phyloP scores from a whole-genome alignment of 2,113 vertebrate genomes.

The Calyptommatus sinebrachiatus region DNA sequence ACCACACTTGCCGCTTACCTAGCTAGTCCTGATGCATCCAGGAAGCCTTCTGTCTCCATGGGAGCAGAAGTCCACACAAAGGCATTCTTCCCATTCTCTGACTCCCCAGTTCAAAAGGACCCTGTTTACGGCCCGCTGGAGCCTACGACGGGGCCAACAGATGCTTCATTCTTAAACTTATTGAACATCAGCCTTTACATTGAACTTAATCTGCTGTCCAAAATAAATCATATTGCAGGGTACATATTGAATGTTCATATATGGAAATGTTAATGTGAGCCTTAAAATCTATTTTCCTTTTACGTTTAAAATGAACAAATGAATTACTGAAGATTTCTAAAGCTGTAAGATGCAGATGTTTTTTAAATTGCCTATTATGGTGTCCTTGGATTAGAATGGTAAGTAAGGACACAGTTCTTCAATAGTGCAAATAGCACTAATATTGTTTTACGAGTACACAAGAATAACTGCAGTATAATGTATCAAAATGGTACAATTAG shows the following conservation, averaged over 20 bases:
- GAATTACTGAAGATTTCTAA: neutral
- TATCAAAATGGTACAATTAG: neutral
- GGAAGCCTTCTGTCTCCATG: too few species aligned
- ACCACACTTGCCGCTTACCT: too few species aligned
- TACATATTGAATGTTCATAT: neutral
- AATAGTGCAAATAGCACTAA: rapidly evolving
- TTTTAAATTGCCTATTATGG: neutral
- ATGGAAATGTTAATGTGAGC: neutral
- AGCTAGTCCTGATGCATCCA: too few species aligned
- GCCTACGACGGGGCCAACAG: neutral
- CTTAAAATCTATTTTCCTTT: neutral
- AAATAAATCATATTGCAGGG: neutral
- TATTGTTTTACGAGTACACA: too few species aligned
- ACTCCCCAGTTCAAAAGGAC: too few species aligned
- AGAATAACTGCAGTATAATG: neutral
- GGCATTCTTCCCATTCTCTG: too few species aligned
- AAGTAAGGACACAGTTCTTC: neutral
- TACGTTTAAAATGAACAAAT: neutral
- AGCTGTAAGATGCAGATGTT: too few species aligned
- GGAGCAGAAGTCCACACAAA: too few species aligned
- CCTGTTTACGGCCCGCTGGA: too few species aligned
- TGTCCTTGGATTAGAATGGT: neutral
- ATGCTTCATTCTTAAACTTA: neutral
- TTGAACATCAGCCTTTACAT: neutral
- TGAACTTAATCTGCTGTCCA: neutral